A percentile compares a stretch with the other conserved stretches of the same genome.
Conservation (phyloP, 1,140 invertebrate species). For the Solen grandis region DNA sequence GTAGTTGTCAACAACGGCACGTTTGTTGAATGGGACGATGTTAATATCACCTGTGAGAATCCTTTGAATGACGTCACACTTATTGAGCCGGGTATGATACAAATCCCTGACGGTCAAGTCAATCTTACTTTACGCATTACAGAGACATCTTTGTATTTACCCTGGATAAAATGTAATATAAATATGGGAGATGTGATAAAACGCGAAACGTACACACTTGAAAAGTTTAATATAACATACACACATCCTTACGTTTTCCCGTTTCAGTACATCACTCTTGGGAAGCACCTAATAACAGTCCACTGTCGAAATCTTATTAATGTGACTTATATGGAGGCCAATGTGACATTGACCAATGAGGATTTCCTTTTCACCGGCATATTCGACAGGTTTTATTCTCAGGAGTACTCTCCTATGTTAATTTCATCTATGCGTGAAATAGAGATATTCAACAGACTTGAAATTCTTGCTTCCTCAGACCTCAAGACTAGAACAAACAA, state of each 20-base stretch:
- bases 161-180: slow-evolving; percentile 14
- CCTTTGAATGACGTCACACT: slow-evolving; percentile 16
- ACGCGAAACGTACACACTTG: not conserved
- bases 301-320: slow-evolving; percentile 37
- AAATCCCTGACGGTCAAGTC: slow-evolving; percentile 32
- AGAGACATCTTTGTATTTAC: slow-evolving; percentile 10
- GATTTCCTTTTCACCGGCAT: slow-evolving; percentile 36
- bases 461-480: not conserved
- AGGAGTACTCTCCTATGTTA: not conserved
- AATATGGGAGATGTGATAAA: slow-evolving; percentile 46
- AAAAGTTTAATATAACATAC: not conserved
- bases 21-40: slow-evolving; percentile 36
- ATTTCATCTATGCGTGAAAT: slow-evolving; percentile 46
- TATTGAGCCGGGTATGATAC: not conserved
- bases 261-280: slow-evolving; percentile 41
- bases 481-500: slow-evolving; percentile 17
- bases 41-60: slow-evolving; percentile 50
- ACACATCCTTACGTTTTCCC: slow-evolving; percentile 12
- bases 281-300: slow-evolving; percentile 28
- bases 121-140: slow-evolving; percentile 27
- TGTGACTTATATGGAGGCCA: not conserved
- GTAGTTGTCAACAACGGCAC: slow-evolving; percentile 30
- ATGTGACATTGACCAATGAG: slow-evolving; percentile 26
- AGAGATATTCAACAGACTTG: slow-evolving; percentile 28
- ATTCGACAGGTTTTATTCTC: slow-evolving; percentile 44